Base-by-base conservation (phyloP, 2,113 vertebrate species). In the Sialia sialis region DNA sequence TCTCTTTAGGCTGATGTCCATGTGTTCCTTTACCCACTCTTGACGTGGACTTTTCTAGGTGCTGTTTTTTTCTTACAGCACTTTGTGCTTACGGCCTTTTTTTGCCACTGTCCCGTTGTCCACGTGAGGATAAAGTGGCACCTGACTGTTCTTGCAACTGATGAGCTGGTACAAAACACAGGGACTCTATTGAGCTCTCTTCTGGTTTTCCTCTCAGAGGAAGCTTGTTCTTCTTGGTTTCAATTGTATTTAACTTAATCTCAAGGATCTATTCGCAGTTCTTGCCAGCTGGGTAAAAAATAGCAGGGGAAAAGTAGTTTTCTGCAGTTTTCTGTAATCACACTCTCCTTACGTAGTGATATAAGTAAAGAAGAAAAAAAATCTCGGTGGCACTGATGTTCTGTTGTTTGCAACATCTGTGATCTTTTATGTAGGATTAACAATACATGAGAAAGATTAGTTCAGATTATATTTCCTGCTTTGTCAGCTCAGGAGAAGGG, bases 401-500 rank as follows among this genome's bases (percentile, higher is more conserved):
- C 54, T 62, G 27, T 51, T 73, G 19, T 89, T 89, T 67, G 43
- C n/a, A 85, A 56, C 4, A 36, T 79, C 79, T 64, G 23, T 91
- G 41, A 0, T 89, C 54, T 55, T 91, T 91, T 48, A 43, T 78
- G 84, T 74, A 41, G 68, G 34, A 54, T 83, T 90, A 94, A 80
- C 20, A 69, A 76, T 66, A 26, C 56, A 46, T 18, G 26, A n/a
- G 55, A 80, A 86, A 70, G 56, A 78, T 82, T 74, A 67, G 90
- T 91, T 95, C 49, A 78, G 78, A 63, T 93, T 84, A 5, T 55
- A 90, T 91, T 93, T 93, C 82, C 78, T 94, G 64, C 69, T 87
- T 89, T 0, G 3, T 62, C 68, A 84, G 16, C 59, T 84, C 21
- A 0, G 32, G 41, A 69, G 78, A 91, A 70, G 18, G 3, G 67